Base-by-base conservation (phyloP, 2,797 vertebrate genomes). In the Pampus argenteus region DNA sequence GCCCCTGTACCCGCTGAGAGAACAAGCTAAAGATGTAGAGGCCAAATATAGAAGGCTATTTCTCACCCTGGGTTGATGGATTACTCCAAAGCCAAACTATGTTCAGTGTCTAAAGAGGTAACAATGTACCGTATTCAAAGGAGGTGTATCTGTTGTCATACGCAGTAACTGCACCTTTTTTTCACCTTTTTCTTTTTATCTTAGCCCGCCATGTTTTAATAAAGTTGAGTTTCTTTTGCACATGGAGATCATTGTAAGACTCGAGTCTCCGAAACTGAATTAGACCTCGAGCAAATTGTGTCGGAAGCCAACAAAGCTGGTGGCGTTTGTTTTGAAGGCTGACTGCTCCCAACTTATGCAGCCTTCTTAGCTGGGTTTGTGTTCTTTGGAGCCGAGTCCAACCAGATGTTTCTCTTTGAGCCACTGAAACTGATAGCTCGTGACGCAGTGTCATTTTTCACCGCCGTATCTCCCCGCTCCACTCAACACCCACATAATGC, bases 21-120 rank as follows among this genome's bases (percentile, higher is more conserved):
- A 86, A 88, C 88, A 90, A 79, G 86, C 88, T 89, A 92, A 89
- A 89, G 84, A 91, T 84, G 89, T 84, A 89, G 85, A 68, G 70
- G 83, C 93, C 96, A 96, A 97, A 97, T 97, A 96, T 97, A 97
- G 96, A 95, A 96, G 91, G 93, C 91, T 96, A 96, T 97, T 97
- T 97, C 95, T 96, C 96, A 97, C 96, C 94, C 94, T 89, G 55
- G 84, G 89, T 89, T 96, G 95, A 95, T 96, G 95, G 95, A 96
- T 96, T 96, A 95, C 91, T 78, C 87, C 79, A 89, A 95, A 96
- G 93, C 91, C 93, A 96, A 95, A 95, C 94, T 95, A 95, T 95
- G 94, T 89, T 87, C 92, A 78, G 81, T 77, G 86, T 86, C 86
- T 86, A 90, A 85, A 90, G 88, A 79, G 82, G 86, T 88, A 92